Conservation (phyloP, 2,113 vertebrate species). For the Perca fluviatilis region DNA sequence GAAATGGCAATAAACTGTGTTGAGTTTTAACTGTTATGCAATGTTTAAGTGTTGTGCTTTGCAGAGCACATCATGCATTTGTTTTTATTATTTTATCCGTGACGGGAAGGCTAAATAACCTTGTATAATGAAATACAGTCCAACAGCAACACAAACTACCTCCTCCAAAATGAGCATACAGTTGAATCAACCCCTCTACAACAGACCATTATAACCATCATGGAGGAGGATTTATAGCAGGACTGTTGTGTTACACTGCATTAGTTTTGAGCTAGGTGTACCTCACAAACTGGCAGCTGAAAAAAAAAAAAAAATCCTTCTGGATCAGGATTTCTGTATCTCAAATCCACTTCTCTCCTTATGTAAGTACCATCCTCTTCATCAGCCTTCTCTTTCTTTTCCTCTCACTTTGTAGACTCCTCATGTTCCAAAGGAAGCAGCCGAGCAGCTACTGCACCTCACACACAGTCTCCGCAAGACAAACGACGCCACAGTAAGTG, state of each 20-base stretch:
- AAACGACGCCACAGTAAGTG: conserved; percentile 90
- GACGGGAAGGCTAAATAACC: too few relatives aligned
- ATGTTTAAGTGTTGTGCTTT: too few relatives aligned
- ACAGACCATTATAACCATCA: background rate
- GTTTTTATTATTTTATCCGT: too few relatives aligned
- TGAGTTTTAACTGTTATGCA: too few relatives aligned
- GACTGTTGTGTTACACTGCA: background rate
- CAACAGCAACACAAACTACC: too few relatives aligned
- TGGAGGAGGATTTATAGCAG: background rate
- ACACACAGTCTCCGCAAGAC: conserved; percentile 91
- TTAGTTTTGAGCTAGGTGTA: background rate
- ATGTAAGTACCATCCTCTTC: background rate
- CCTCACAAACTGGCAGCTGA: background rate
- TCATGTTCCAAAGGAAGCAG: conserved; percentile 86
- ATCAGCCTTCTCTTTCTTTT: background rate
- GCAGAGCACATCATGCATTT: too few relatives aligned
- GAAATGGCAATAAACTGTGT: too few relatives aligned
- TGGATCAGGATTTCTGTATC: background rate
- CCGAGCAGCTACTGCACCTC: conserved; percentile 90
- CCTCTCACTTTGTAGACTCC: conserved; percentile 82
- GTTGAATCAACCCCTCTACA: background rate
- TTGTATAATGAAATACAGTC: too few relatives aligned
- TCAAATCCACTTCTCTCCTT: background rate
- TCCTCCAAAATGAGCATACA: too few relatives aligned
- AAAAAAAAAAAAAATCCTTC: background rate